phyloP scores from a whole-genome alignment of 2,797 vertebrate species.

The Glyptemys insculpta region DNA sequence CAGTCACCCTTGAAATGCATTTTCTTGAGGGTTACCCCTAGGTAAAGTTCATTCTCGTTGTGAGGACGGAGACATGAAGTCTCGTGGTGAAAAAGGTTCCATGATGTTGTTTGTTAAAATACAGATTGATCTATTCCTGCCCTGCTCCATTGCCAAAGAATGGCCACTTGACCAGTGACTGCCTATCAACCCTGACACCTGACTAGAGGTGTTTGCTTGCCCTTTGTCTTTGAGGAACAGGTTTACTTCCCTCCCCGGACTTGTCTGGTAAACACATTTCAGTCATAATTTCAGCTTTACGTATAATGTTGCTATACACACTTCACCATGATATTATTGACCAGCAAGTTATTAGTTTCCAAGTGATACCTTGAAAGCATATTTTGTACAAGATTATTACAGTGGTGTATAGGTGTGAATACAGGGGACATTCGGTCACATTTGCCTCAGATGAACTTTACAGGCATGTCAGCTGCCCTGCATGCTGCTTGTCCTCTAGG shows the following conservation, averaged over 20 bases:
- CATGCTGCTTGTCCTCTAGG: neutral
- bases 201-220: neutral
- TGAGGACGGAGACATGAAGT: neutral
- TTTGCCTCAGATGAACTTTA: neutral
- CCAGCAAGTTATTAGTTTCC: neutral
- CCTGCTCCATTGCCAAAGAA: neutral
- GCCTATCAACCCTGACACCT: neutral
- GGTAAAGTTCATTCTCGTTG: neutral
- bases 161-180: neutral
- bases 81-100: neutral
- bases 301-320: neutral
- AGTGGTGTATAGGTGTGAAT: neutral
- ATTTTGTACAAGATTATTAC: neutral
- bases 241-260: neutral
- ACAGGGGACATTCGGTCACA: neutral
- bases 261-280: neutral
- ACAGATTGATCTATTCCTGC: neutral
- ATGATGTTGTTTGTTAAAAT: neutral
- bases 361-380: neutral
- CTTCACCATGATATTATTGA: neutral
- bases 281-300: neutral
- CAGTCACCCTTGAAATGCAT: neutral
- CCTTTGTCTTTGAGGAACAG: neutral
- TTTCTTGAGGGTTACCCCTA: neutral
- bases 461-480: neutral